phyloP scores from a whole-genome alignment of 2,113 vertebrate species.

The Plectropomus leopardus region DNA sequence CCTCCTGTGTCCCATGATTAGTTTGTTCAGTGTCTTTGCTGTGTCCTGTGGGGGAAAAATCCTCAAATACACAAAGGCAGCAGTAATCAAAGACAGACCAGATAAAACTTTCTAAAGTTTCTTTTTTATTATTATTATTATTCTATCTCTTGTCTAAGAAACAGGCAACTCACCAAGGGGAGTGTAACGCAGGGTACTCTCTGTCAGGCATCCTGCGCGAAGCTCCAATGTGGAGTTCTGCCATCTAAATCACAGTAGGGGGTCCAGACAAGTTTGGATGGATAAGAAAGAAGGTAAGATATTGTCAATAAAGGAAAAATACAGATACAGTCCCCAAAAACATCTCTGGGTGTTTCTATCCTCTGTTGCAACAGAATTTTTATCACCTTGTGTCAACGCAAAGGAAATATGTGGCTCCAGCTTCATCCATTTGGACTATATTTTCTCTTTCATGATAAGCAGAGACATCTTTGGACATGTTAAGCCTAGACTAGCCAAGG shows the following conservation, averaged over 20 bases:
- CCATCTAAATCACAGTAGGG: conserved; percentile 64
- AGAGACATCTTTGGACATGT: neutral
- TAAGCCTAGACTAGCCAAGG: neutral
- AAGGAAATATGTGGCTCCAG: conserved; percentile 13
- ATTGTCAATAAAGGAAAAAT: conserved; percentile 47
- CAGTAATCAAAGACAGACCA: conserved; percentile 65
- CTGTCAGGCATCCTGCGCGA: conserved; percentile 53
- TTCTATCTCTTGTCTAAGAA: conserved; percentile 52
- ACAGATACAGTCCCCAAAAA: conserved; percentile 42
- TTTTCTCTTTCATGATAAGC: conserved; percentile 10
- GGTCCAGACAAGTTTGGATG: conserved; percentile 53
- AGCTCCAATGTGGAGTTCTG: conserved; percentile 54
- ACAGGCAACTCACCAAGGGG: conserved; percentile 56
- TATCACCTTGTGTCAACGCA: conserved; percentile 8
- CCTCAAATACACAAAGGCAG: conserved; percentile 52
- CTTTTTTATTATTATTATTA: conserved; percentile 3
- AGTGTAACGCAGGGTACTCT: conserved; percentile 66
- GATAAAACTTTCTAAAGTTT: conserved; percentile 66
- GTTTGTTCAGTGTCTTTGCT: conserved; percentile 52
- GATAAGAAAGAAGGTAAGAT: conserved; percentile 46
- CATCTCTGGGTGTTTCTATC: conserved; percentile 27
- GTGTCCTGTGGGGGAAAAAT: conserved; percentile 39
- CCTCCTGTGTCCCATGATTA: conserved; percentile 58
- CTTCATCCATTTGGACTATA: conserved; percentile 22
- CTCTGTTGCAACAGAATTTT: conserved; percentile 26